Base-by-base conservation (phyloP, 2,113 vertebrate species). In the Antigone vipio region DNA sequence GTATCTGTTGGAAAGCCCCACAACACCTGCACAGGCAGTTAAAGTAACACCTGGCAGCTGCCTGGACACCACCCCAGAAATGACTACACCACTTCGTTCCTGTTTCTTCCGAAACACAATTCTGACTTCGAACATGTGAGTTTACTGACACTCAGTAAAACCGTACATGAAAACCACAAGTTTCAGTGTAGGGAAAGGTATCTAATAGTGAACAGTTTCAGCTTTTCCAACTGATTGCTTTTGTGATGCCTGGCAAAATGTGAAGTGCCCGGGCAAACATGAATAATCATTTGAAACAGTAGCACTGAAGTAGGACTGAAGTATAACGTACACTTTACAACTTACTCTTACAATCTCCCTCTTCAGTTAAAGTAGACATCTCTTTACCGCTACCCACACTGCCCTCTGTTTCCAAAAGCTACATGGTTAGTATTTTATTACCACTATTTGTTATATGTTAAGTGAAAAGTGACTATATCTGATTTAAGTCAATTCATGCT, bases 101-200 rank as follows among this genome's bases (percentile, higher is more conserved):
- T 2, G 3, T 13, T 47, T 49, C 60, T n/a, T 5, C 49, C 8
- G 9, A 64, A 79, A 75, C 71, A 44, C 32, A 2, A 9, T 2
- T 20, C 69, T 77, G 11, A 8, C 35, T 40, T 4, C 0, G 18
- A 47, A 23, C 1, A 1, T 1, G 21, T 2, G 1, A 30, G 6
- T 13, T 72, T 4, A n/a, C 35, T 35, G 62, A 63, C 40, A 23
- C 40, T 38, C 52, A 34, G 2, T 3, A 47, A 82, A 64, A 69
- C 9, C 22, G 20, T 26, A 62, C 21, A 9, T 29, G n/a, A 74
- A 38, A 53, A 94, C 82, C 23, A 24, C n/a, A 64, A 44, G 27
- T 27, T 35, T 72, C 1, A 1, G 58, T 59, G 53, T 50, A 35
- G 24, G 49, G 47, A 32, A 88, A 92, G 58, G 29, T 6, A 60